Evolutionary conservation across 2,888 invertebrate genomes (phyloP).

Genomic region (Dione vanillae): DNA sequence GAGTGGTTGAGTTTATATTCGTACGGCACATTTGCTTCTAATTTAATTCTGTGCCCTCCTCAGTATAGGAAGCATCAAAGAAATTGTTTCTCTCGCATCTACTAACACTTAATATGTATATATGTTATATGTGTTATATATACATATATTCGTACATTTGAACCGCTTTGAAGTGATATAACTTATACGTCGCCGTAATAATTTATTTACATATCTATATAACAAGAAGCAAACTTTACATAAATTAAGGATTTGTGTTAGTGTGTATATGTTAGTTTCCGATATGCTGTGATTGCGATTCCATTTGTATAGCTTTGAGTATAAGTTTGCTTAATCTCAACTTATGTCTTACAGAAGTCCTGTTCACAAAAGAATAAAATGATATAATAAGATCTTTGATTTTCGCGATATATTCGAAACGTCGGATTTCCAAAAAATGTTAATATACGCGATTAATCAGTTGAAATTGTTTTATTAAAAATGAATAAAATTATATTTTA

Average conservation of each 20-base stretch:
- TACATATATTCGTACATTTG: background rate
- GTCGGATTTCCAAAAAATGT: no score
- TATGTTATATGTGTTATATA: background rate
- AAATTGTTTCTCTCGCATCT: constrained; percentile 27
- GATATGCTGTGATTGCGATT: background rate
- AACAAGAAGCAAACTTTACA: background rate
- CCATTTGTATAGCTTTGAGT: background rate
- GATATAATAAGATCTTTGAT: no score
- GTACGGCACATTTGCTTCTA: constrained; percentile 81
- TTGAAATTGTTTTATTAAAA: no score
- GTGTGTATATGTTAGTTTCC: background rate
- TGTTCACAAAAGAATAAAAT: no score
- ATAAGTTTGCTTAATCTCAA: background rate
- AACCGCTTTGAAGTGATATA: background rate
- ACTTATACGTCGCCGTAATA: background rate
- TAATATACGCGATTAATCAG: no score
- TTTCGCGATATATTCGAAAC: no score
- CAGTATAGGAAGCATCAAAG: constrained; percentile 75
- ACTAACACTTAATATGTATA: constrained; percentile 9
- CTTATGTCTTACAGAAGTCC: background rate
- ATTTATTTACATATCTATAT: background rate
- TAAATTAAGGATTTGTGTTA: background rate
- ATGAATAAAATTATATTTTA: no score
- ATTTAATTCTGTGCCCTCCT: constrained; percentile 79
- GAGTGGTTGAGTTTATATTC: constrained; percentile 55